Evolutionary conservation across 1,140 invertebrate species (phyloP).

Genomic region (Archivesica marissinica): DNA sequence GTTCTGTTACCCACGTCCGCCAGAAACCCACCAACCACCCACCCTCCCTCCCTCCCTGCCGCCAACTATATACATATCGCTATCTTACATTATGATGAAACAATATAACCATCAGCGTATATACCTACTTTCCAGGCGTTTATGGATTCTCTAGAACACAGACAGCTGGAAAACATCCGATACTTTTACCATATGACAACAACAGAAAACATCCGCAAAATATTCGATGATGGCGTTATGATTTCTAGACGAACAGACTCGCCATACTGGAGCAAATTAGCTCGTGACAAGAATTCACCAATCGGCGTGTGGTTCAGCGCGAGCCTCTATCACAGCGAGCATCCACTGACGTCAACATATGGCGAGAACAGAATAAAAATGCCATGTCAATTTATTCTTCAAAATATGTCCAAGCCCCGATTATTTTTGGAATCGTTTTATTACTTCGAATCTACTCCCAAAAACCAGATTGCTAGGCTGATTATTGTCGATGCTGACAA

Average conservation of each 20-base stretch:
- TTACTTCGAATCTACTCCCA: slow-evolving; percentile 43
- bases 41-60: too few relatives aligned
- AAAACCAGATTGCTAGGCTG: slow-evolving; percentile 51
- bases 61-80: too few relatives aligned
- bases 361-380: slow-evolving; percentile 45
- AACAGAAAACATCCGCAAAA: slow-evolving; percentile 24
- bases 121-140: slow-evolving; percentile 26
- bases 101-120: too few relatives aligned
- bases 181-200: slow-evolving; percentile 46
- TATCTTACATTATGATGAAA: too few relatives aligned
- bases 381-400: slow-evolving; percentile 28
- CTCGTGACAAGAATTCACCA: slow-evolving; percentile 33
- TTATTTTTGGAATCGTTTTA: slow-evolving; percentile 48
- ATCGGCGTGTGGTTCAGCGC: slow-evolving; percentile 44
- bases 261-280: slow-evolving; percentile 35
- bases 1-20: too few relatives aligned
- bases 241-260: slow-evolving; percentile 29
- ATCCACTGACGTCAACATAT: slow-evolving; percentile 27
- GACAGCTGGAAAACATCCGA: slow-evolving; percentile 21
- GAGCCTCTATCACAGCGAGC: slow-evolving; percentile 23
- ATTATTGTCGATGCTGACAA: slow-evolving; percentile 33
- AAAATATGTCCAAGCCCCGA: slow-evolving; percentile 36
- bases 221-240: slow-evolving; percentile 40
- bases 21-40: too few relatives aligned
- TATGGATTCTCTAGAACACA: neutral